Evolutionary conservation across 1,140 invertebrate species (phyloP), one percentile per base, ranked within the genome.

Genomic region (Tetragonula clypearis): DNA sequence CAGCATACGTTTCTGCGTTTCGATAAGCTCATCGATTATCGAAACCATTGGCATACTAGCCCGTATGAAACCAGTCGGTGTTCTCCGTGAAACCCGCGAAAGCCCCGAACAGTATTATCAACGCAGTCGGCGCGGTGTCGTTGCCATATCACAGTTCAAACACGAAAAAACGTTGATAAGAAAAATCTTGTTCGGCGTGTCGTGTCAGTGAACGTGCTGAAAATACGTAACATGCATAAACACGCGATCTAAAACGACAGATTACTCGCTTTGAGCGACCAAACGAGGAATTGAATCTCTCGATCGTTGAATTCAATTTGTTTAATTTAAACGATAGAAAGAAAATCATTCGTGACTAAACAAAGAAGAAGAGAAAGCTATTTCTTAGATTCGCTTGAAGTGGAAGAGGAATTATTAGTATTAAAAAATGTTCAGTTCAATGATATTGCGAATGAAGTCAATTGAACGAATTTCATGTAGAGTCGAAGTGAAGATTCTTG

Each of bases 21-120:
- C 65, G 81, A 90, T 88, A 91, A 88, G 74, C 76, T 68, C 35
- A 94, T 94, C 85, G 93, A 94, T 94, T 94, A 91, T 90, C 85
- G 93, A 94, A 94, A 84, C 93, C 93, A 77, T 65, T 79, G 21
- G 23, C 62, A 62, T 69, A 80, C 56, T 62, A 84, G n/a, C 74
- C 66, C n/a, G 26, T 73, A 62, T 55, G 75, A 83, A 85, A 87
- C 66, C 79, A 72, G 41, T 21, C 72, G 79, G 85, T 81, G 62
- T 69, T 72, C 41, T 35, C 8, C 17, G 41, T 55, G 84, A 83
- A 79, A 86, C 62, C 66, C 55, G 15, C 35, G 62, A 81, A 81
- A 78, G 12, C 30, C 83, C 8, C 8, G 53, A 21, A 26, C 19
- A 81, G 68, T 60, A 75, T 81, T 81, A 85, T 74, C 79, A 68